phyloP scores from a whole-genome alignment of 2,113 vertebrate species.

The Ellobius talpinus region DNA sequence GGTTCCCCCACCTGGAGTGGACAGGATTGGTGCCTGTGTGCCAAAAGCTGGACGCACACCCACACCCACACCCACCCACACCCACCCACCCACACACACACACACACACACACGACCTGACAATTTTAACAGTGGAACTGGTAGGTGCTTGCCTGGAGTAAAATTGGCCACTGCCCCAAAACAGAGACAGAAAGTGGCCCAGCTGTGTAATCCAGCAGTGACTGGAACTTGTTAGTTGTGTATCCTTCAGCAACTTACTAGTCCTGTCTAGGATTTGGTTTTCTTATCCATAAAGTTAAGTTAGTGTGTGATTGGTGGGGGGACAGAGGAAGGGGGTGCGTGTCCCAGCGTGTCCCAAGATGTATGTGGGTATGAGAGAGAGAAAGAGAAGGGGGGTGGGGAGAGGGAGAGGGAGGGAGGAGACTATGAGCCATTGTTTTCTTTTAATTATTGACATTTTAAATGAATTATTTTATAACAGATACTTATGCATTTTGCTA shows the following conservation, averaged over 20 bases:
- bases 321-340: background rate
- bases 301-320: background rate
- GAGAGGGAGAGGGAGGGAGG: background rate
- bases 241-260: background rate
- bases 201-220: background rate
- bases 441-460: conserved; percentile 19
- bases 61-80: background rate
- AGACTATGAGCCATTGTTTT: conserved; percentile 33
- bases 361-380: background rate
- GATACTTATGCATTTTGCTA: background rate
- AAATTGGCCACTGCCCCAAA: background rate
- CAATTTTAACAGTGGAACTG: background rate
- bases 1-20: background rate
- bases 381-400: no score
- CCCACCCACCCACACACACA: no score
- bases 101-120: background rate
- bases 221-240: background rate
- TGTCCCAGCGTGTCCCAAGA: background rate
- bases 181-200: background rate
- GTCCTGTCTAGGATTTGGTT: conserved; percentile 22
- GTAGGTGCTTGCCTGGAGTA: background rate
- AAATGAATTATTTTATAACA: conserved; percentile 9
- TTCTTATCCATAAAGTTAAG: conserved; percentile 19
- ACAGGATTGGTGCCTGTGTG: background rate
- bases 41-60: background rate